A percentile compares a stretch with the other conserved stretches of the same genome.
These are phyloP conservation scores for Philhelius pedissequus DNA, from an alignment of 2,888 invertebrate genomes.

Conservation along the genomic window DNA sequence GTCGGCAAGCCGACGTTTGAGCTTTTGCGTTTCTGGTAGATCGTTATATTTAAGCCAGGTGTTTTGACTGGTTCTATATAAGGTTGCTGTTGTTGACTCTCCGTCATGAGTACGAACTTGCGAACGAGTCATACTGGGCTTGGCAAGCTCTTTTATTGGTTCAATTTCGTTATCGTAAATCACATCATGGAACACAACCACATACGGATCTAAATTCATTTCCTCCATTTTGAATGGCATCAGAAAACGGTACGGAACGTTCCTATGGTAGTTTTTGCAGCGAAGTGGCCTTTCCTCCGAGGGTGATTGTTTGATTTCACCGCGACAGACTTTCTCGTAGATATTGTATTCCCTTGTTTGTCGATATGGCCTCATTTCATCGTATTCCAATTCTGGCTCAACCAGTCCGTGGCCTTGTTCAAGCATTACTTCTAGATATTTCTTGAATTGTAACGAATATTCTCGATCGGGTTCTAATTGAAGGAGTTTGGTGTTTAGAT, in stretches of 20 bases:
- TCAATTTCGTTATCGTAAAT: conserved; percentile 80
- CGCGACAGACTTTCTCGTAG: conserved; percentile 79
- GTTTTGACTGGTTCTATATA: conserved; percentile 86
- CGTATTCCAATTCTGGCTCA: background rate
- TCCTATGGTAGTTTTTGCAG: conserved; percentile 70
- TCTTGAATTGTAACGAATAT: conserved; percentile 90
- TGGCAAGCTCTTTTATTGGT: conserved; percentile 80
- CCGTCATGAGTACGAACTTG: conserved; percentile 91
- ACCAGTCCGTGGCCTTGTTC: conserved; percentile 74
- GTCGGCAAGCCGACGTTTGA: conserved; percentile 82
- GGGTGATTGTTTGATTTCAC: conserved; percentile 62
- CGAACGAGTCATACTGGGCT: conserved; percentile 79
- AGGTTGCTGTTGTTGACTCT: conserved; percentile 85
- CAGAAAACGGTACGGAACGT: conserved; percentile 68
- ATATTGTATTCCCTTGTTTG: conserved; percentile 70
- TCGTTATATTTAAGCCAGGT: conserved; percentile 79
- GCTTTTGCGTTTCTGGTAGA: conserved; percentile 71
- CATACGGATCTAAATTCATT: conserved; percentile 79
- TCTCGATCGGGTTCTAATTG: conserved; percentile 87
- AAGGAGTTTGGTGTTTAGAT: conserved; percentile 91
- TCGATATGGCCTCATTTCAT: background rate
- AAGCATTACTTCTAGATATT: conserved; percentile 90
- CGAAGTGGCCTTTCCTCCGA: conserved; percentile 68
- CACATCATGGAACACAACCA: conserved; percentile 81
- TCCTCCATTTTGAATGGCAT: conserved; percentile 80